Conservation (phyloP, 2,797 vertebrate genomes). For the Corythornis leucogaster region DNA sequence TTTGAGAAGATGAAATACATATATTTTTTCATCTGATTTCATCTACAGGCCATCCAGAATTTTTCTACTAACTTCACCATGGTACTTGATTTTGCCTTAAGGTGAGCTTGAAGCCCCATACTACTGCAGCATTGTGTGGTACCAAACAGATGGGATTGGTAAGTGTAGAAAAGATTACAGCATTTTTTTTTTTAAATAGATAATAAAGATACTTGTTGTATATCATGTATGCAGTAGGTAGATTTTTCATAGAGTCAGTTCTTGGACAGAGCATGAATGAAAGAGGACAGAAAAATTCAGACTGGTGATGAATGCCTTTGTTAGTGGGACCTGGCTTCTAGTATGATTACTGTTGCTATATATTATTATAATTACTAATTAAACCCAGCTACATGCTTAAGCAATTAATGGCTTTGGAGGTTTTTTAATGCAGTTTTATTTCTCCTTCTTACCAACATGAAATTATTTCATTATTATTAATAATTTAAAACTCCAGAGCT, state of each 20-base stretch:
- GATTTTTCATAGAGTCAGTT: not conserved
- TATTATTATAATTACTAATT: not conserved
- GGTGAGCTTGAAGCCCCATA: not conserved
- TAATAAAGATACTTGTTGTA: not conserved
- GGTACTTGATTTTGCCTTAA: not conserved
- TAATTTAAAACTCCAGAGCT: not conserved
- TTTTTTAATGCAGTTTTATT: not conserved
- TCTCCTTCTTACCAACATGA: not conserved
- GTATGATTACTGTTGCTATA: not conserved
- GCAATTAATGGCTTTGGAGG: not conserved
- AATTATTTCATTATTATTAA: not conserved
- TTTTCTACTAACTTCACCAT: not conserved
- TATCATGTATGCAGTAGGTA: not conserved
- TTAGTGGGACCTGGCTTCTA: not conserved
- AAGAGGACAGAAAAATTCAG: not conserved
- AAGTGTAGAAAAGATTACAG: not conserved
- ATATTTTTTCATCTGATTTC: not conserved
- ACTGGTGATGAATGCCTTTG: not conserved
- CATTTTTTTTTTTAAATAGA: accelerated
- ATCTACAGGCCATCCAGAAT: not conserved
- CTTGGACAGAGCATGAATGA: not conserved
- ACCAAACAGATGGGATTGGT: not conserved
- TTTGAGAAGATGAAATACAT: not conserved
- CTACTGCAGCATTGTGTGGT: not conserved
- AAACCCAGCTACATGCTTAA: not conserved